Base-by-base conservation (phyloP, 2,113 vertebrate genomes). In the Gorsachius goisagi region DNA sequence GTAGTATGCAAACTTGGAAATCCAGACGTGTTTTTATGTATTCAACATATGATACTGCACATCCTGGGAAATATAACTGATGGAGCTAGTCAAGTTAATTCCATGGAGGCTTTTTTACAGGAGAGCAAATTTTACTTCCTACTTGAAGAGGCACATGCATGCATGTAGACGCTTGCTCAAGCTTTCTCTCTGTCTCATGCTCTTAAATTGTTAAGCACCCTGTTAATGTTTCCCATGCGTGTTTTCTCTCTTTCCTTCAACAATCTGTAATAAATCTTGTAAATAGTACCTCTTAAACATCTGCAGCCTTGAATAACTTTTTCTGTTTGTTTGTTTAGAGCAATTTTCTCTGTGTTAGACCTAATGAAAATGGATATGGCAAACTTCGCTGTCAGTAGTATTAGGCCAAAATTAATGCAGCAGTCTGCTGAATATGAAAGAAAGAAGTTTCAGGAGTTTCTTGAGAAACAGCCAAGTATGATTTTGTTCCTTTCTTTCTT, bases 311-410 rank as follows among this genome's bases (percentile, higher is more conserved):
- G 81, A 88, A 89, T 94, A 82, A 85, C 85, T 91, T 78, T 55
- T 60, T 94, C 86, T 97, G 90, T 96, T 92, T 80, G 96, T 95
- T 96, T 91, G 93, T 97, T 56, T 98, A 99, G 99, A 98, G 98
- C 98, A 8, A 99, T 99, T 91, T 99, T 99, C 97, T 98, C 98
- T 52, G 98, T 99, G 33, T 96, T 99, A 98, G 99, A 99, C 97
- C 97, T 99, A 76, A 99, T 99, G 99, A 99, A 99, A 98, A 97
- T 99, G 82, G 99, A 99, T 97, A 99, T 99, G 99, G 99, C 99
- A 30, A 99, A 99, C 98, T 99, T 99, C 94, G 98, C 99, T 62
- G 95, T 99, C 95, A 99, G 95, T 91, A 99, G 99, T 97, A 98
- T 99, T 93, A 97, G 99, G 89, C 99, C 99, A 39, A 99, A 99